phyloP scores from a whole-genome alignment of 2,113 vertebrate species.

The Dicaeum eximium region DNA sequence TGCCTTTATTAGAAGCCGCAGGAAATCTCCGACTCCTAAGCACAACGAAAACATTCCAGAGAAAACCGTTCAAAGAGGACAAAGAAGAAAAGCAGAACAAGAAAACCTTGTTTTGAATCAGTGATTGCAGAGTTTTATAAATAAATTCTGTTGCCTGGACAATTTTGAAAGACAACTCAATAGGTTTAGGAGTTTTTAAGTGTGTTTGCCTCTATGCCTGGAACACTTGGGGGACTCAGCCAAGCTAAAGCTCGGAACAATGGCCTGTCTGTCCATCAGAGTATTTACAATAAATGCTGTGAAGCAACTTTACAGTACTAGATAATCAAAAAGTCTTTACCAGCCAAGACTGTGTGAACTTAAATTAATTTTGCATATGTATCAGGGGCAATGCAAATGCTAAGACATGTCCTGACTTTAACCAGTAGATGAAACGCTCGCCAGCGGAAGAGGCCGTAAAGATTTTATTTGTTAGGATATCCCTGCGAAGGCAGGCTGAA shows the following conservation, averaged over 20 bases:
- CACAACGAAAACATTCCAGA: conserved; percentile 69
- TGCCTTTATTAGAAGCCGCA: conserved; percentile 66
- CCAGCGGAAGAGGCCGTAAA: conserved; percentile 41
- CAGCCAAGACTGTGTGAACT: background rate
- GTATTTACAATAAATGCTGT: background rate
- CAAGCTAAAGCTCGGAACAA: conserved; percentile 51
- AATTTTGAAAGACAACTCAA: conserved; percentile 66
- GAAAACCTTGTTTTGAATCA: conserved; percentile 70
- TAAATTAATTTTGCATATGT: conserved; percentile 29
- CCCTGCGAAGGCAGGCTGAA: conserved; percentile 52
- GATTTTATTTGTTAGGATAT: conserved; percentile 58
- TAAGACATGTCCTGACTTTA: background rate
- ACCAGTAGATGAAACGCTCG: conserved; percentile 37
- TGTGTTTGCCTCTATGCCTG: conserved; percentile 41
- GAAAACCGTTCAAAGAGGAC: conserved; percentile 65
- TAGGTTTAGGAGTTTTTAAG: conserved; percentile 57
- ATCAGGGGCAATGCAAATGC: background rate
- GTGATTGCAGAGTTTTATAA: conserved; percentile 58
- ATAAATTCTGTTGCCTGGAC: conserved; percentile 67
- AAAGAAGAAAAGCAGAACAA: conserved; percentile 65
- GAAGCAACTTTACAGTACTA: conserved; percentile 26
- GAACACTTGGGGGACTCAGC: conserved; percentile 48
- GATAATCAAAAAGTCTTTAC: background rate
- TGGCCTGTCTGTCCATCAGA: conserved; percentile 34
- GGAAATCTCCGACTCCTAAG: conserved; percentile 63